phyloP scores from a whole-genome alignment of 2,888 invertebrate genomes.

The Aleiodes alternator region DNA sequence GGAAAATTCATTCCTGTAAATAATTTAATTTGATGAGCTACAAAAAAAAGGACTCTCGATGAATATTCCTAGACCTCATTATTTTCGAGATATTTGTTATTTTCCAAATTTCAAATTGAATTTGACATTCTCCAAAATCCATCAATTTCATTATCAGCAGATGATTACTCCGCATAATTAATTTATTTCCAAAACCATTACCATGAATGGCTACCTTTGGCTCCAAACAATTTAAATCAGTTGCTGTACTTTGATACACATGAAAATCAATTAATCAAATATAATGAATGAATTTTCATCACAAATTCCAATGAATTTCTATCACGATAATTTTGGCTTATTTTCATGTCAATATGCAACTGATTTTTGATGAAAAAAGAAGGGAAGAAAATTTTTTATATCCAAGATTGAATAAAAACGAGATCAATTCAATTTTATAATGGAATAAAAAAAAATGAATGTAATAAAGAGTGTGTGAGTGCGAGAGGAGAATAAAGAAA shows the following conservation, averaged over 20 bases:
- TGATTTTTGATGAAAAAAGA: constrained; percentile 26
- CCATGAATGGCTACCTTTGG: constrained; percentile 42
- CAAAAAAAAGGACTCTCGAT: too few species aligned
- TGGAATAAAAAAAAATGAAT: constrained; percentile 17
- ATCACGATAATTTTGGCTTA: constrained; percentile 65
- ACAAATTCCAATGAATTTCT: constrained; percentile 3
- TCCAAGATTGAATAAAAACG: constrained; percentile 19
- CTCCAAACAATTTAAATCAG: constrained; percentile 26
- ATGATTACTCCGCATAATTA: too few species aligned
- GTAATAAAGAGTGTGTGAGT: constrained; percentile 7
- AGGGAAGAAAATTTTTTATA: constrained; percentile 40
- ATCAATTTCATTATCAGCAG: too few species aligned
- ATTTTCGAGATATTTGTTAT: too few species aligned
- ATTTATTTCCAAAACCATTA: neutral
- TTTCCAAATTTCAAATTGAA: too few species aligned
- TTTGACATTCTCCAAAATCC: too few species aligned
- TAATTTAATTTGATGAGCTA: too few species aligned
- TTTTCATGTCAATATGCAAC: constrained; percentile 71
- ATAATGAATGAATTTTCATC: too few species aligned
- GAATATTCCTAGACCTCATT: too few species aligned
- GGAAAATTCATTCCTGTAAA: too few species aligned
- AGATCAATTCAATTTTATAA: neutral
- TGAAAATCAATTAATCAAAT: constrained; percentile 24
- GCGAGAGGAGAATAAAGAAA: constrained; percentile 58
- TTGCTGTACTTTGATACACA: constrained; percentile 30